These are phyloP conservation scores for Bradypus variegatus DNA, from an alignment of 2,797 vertebrate species.

Conservation along the genomic window DNA sequence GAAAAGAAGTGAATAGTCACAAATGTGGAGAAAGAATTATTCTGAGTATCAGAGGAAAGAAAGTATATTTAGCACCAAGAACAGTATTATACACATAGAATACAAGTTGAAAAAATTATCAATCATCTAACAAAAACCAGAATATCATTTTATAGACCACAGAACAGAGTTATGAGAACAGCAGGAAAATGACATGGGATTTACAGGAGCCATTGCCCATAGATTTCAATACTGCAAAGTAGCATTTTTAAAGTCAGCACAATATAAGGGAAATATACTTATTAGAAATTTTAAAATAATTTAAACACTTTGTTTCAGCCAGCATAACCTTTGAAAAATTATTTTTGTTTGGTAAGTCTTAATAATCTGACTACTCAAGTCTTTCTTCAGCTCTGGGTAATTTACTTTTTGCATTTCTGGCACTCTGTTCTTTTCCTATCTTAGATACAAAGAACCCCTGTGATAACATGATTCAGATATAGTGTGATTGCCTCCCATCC, in stretches of 20 bases:
- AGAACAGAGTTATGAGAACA: conserved; percentile 24
- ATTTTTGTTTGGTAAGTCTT: conserved; percentile 9
- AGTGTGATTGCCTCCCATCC: background rate
- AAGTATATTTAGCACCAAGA: conserved; percentile 65
- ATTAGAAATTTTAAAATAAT: conserved; percentile 35
- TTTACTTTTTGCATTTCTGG: conserved; percentile 25
- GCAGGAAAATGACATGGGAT: conserved; percentile 33
- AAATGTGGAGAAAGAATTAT: conserved; percentile 53
- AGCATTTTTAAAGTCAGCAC: conserved; percentile 26
- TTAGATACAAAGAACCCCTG: background rate
- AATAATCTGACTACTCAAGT: background rate
- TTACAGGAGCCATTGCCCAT: conserved; percentile 37
- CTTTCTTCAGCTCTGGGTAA: conserved; percentile 22
- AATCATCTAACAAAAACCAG: conserved; percentile 44
- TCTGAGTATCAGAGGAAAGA: conserved; percentile 53
- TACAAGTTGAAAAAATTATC: conserved; percentile 49
- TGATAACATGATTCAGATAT: background rate
- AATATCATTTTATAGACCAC: conserved; percentile 39
- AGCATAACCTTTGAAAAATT: background rate
- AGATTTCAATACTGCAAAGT: conserved; percentile 34
- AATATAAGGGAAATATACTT: background rate
- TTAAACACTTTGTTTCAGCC: conserved; percentile 20
- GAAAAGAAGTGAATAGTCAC: conserved; percentile 47
- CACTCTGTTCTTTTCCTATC: background rate
- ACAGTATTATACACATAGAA: conserved; percentile 51